Evolutionary conservation across 2,797 vertebrate species (phyloP).

Genomic region (Epinephelus malabaricus): DNA sequence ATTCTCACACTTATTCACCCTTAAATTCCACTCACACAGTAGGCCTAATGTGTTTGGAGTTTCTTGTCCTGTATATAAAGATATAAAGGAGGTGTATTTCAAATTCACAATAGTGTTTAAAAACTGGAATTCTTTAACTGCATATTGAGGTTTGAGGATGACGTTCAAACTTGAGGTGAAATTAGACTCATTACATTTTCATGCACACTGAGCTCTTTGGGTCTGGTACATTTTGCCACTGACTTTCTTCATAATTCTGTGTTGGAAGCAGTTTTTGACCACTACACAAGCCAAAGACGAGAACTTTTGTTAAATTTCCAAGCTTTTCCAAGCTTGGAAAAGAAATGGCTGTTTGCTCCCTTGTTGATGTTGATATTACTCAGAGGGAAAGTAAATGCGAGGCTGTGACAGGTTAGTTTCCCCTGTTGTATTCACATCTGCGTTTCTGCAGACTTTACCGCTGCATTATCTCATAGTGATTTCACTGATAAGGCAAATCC

Average conservation of each 20-base stretch:
- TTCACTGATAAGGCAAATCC: conserved; percentile 65
- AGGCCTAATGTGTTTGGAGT: background rate
- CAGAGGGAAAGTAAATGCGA: conserved; percentile 27
- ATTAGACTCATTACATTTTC: background rate
- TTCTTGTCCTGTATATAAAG: background rate
- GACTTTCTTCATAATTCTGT: background rate
- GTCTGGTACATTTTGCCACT: background rate
- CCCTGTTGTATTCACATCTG: conserved; percentile 42
- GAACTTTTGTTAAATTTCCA: conserved; percentile 23
- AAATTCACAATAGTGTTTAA: background rate
- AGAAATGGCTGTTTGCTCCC: conserved; percentile 19
- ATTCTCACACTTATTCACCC: conserved; percentile 6
- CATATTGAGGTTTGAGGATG: background rate
- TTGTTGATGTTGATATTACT: conserved; percentile 37
- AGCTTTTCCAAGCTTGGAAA: background rate
- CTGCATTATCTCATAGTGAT: conserved; percentile 63
- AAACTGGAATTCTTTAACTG: background rate
- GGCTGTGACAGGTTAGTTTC: conserved; percentile 54
- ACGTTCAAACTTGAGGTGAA: background rate
- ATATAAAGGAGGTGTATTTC: background rate
- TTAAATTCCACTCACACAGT: background rate
- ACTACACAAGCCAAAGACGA: background rate
- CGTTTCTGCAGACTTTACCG: conserved; percentile 37
- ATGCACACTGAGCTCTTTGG: background rate
- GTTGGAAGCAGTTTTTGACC: background rate